Percentiles rank a stretch among this genome's conserved stretches.
Conservation (phyloP, 92 coral and sea anemone species). For the Parazoanthus atlanticus region DNA sequence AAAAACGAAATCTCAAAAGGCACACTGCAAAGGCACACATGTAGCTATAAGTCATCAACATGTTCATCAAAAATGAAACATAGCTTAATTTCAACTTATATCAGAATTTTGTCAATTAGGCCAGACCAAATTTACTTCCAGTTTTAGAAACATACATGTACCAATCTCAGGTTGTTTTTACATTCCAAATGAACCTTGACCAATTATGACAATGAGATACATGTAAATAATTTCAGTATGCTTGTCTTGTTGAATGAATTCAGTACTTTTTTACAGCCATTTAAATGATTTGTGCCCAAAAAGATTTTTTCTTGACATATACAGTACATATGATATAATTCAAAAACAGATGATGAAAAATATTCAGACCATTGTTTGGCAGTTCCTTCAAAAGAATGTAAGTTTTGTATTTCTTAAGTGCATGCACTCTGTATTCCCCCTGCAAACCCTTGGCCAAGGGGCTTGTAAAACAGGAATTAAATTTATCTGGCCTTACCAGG, state of each 20-base stretch:
- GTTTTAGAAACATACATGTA: conserved; percentile 22
- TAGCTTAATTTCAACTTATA: conserved; percentile 21
- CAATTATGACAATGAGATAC: conserved; percentile 21
- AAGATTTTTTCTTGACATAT: not conserved
- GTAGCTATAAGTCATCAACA: conserved; percentile 24
- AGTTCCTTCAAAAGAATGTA: conserved; percentile 14
- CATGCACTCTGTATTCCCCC: conserved; percentile 14
- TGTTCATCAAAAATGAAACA: conserved; percentile 21
- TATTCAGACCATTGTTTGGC: conserved; percentile 10
- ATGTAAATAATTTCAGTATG: conserved; percentile 13
- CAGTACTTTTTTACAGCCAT: conserved; percentile 9
- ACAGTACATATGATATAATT: not conserved
- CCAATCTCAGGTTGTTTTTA: conserved; percentile 28
- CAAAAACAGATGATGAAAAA: conserved; percentile 19
- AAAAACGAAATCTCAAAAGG: conserved; percentile 56
- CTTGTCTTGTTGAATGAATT: conserved; percentile 12
- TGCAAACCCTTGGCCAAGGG: not conserved
- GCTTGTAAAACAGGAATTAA: conserved; percentile 1
- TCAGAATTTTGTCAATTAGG: conserved; percentile 25
- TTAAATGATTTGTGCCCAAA: conserved; percentile 10
- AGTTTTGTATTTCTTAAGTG: conserved; percentile 13
- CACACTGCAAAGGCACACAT: conserved; percentile 50
- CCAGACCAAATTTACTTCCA: conserved; percentile 31
- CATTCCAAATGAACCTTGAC: conserved; percentile 25
- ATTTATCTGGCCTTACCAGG: not conserved